Conservation (phyloP, 2,888 invertebrate species). For the Acronicta psi region DNA sequence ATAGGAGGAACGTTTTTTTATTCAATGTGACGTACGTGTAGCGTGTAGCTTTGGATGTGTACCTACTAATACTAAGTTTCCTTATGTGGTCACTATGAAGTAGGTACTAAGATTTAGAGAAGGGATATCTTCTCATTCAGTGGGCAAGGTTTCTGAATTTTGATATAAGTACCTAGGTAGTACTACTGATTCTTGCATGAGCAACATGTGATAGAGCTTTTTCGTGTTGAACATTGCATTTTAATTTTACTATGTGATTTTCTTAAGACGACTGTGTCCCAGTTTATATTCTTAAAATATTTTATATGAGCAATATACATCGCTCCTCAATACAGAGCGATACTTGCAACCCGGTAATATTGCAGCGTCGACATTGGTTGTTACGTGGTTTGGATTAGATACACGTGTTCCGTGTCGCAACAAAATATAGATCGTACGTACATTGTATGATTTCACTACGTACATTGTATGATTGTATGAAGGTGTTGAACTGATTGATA, state of each 20-base stretch:
- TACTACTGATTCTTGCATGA: neutral
- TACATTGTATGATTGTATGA: too few relatives aligned
- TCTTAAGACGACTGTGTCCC: neutral
- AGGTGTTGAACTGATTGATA: too few relatives aligned
- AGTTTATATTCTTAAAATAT: conserved; percentile 10
- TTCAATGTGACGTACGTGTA: too few relatives aligned
- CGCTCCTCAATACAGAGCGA: neutral
- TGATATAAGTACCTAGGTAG: too few relatives aligned
- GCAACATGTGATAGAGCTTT: conserved; percentile 2
- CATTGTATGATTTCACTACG: too few relatives aligned
- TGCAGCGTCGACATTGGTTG: neutral
- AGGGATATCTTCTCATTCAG: too few relatives aligned
- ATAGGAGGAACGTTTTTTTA: too few relatives aligned
- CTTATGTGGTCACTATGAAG: too few relatives aligned
- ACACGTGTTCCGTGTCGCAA: neutral
- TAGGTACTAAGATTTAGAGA: too few relatives aligned
- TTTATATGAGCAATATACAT: conserved; percentile 11
- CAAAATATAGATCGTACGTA: too few relatives aligned
- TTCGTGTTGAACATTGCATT: conserved; percentile 9
- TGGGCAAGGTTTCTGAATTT: neutral
- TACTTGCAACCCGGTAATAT: conserved; percentile 4
- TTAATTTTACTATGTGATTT: conserved; percentile 13
- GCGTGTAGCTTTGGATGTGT: too few relatives aligned
- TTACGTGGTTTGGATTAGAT: neutral
- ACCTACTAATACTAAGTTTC: too few relatives aligned